Conservation (phyloP, 2,888 invertebrate species). For the Holacanthella duospinosa region DNA sequence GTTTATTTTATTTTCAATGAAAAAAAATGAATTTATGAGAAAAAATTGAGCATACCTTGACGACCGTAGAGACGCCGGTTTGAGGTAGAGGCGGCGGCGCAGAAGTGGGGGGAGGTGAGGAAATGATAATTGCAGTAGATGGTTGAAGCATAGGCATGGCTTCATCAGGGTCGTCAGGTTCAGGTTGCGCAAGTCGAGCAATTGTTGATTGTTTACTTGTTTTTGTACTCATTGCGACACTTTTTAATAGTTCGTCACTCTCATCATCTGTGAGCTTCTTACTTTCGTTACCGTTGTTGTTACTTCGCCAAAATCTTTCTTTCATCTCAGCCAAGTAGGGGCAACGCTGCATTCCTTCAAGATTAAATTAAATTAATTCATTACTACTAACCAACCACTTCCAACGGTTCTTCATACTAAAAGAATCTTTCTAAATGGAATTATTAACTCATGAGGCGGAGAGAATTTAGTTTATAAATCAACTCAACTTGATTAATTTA, state of each 20-base stretch:
- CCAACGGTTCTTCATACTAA: too few species aligned
- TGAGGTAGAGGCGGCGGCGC: conserved; percentile 42
- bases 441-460: background rate
- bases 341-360: conserved; percentile 38
- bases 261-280: conserved; percentile 36
- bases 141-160: conserved; percentile 41
- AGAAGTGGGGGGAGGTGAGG: conserved; percentile 42
- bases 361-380: background rate
- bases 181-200: conserved; percentile 37
- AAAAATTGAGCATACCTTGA: conserved; percentile 35
- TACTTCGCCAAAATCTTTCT: conserved; percentile 38
- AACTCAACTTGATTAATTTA: too few species aligned
- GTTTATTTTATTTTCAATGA: too few species aligned
- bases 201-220: conserved; percentile 38
- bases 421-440: background rate
- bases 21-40: too few species aligned
- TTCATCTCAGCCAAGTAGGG: conserved; percentile 39
- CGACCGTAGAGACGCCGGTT: conserved; percentile 38
- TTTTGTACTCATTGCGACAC: conserved; percentile 38
- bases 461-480: too few species aligned
- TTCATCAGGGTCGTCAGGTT: conserved; percentile 37
- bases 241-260: conserved; percentile 37
- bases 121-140: conserved; percentile 40
- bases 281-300: conserved; percentile 35
- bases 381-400: background rate